phyloP scores from a whole-genome alignment of 92 coral and sea anemone genomes.

The Zoanthus gigantus region DNA sequence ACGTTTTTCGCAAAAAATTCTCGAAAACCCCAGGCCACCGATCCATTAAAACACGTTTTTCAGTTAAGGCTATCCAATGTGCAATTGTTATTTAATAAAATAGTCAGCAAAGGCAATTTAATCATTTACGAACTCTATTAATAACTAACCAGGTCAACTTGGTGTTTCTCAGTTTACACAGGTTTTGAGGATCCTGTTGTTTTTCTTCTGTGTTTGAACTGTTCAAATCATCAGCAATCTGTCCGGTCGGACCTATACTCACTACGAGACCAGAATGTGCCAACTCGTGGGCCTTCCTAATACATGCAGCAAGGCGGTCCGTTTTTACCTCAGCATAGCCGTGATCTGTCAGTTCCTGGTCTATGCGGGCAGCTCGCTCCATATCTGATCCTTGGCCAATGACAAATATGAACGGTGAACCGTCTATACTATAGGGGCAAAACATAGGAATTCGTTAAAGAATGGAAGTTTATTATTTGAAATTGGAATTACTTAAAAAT shows the following conservation, averaged over 20 bases:
- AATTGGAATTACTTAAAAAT: too few species aligned
- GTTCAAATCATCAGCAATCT: conserved; percentile 54
- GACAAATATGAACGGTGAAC: conserved; percentile 76
- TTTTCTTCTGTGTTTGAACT: conserved; percentile 38
- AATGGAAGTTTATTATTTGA: background rate
- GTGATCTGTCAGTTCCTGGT: conserved; percentile 84
- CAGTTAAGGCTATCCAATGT: too few species aligned
- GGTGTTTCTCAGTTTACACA: conserved; percentile 86
- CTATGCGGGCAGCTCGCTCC: conserved; percentile 90
- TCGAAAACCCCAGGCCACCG: too few species aligned
- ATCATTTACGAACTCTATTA: background rate
- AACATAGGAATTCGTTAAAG: background rate
- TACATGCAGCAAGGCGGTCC: conserved; percentile 74
- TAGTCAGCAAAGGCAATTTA: background rate
- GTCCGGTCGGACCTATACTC: conserved; percentile 77
- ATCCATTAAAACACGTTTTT: too few species aligned
- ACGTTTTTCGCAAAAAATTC: too few species aligned
- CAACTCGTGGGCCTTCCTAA: conserved; percentile 76
- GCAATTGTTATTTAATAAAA: too few species aligned
- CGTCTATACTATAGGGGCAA: conserved; percentile 62
- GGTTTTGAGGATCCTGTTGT: conserved; percentile 69
- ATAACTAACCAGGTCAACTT: conserved; percentile 77
- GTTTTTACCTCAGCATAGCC: conserved; percentile 82
- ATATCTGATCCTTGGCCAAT: conserved; percentile 90
- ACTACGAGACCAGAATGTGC: conserved; percentile 89